Percentiles rank a stretch among this genome's conserved stretches.
These are phyloP conservation scores for Caenorhabditis angaria DNA, from an alignment of 2,888 invertebrate genomes.

Conservation along the genomic window DNA sequence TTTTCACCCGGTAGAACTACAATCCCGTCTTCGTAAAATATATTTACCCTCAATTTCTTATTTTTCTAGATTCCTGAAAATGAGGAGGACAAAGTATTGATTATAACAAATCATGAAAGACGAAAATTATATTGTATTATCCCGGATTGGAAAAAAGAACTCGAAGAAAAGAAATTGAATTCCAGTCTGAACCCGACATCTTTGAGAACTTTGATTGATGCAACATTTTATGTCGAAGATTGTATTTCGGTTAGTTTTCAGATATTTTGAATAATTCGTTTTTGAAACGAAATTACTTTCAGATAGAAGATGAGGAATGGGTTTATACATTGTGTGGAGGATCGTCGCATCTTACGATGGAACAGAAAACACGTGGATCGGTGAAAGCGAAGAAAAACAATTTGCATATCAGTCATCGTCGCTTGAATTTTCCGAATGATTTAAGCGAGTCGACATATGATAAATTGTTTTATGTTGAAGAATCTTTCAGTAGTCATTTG, in stretches of 20 bases:
- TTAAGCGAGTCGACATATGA: slow-evolving; percentile 32
- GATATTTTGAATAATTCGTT: no score
- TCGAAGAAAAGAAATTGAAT: background rate
- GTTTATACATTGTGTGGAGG: slow-evolving; percentile 42
- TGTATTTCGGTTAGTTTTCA: slow-evolving; percentile 16
- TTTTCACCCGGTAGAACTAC: no score
- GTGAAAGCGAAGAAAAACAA: no score
- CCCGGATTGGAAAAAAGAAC: slow-evolving; percentile 13
- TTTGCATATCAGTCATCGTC: no score
- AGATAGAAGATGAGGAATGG: slow-evolving; percentile 43
- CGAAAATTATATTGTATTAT: slow-evolving; percentile 25
- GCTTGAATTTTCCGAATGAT: no score
- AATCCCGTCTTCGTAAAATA: no score
- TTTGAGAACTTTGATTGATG: slow-evolving; percentile 21
- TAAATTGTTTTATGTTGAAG: slow-evolving; percentile 36
- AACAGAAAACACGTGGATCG: no score
- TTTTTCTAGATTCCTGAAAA: no score
- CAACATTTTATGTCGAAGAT: slow-evolving; percentile 31
- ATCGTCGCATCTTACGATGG: no score
- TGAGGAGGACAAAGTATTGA: slow-evolving; percentile 15
- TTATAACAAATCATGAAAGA: slow-evolving; percentile 27
- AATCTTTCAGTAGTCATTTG: slow-evolving; percentile 25
- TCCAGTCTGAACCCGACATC: slow-evolving; percentile 14
- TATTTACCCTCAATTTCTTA: no score
- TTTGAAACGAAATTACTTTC: no score